phyloP scores from a whole-genome alignment of 2,888 invertebrate species.

The Ferdinandea cuprea region DNA sequence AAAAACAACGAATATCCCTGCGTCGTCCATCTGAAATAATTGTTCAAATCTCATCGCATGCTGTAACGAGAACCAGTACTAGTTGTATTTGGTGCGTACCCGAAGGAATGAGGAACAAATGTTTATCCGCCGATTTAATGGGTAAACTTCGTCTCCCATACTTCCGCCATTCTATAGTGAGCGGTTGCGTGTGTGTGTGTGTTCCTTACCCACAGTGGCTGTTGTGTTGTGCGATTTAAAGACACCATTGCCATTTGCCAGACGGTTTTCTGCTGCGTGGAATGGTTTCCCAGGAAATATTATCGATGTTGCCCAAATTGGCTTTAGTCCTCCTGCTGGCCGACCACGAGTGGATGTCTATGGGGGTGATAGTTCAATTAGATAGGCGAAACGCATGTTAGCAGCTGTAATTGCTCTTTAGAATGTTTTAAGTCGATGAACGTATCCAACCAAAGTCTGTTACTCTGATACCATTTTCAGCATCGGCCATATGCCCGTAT shows the following conservation, averaged over 20 bases:
- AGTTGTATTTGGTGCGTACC: background rate
- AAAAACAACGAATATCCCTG: slow-evolving; percentile 44
- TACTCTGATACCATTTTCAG: slow-evolving; percentile 5
- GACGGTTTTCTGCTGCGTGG: slow-evolving; percentile 10
- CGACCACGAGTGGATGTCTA: slow-evolving; percentile 8
- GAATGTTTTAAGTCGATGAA: slow-evolving; percentile 62
- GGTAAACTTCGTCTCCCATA: slow-evolving; percentile 51
- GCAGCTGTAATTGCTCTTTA: slow-evolving; percentile 60
- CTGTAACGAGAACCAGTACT: background rate
- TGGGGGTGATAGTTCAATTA: slow-evolving; percentile 25
- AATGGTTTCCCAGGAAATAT: slow-evolving; percentile 28
- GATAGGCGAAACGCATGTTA: slow-evolving; percentile 55
- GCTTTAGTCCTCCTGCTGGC: slow-evolving; percentile 32
- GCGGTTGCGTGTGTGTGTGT: too few relatives aligned
- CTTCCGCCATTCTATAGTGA: slow-evolving; percentile 22
- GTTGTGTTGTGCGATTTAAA: slow-evolving; percentile 32
- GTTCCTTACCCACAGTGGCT: too few relatives aligned
- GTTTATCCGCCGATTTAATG: slow-evolving; percentile 64
- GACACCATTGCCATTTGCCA: slow-evolving; percentile 56
- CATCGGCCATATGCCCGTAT: background rate
- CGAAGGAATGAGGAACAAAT: slow-evolving; percentile 29
- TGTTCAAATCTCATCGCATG: slow-evolving; percentile 53
- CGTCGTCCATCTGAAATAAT: slow-evolving; percentile 60
- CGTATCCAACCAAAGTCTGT: slow-evolving; percentile 34
- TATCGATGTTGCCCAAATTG: slow-evolving; percentile 68